These are phyloP conservation scores for Aphelenchoides fujianensis DNA, from an alignment of 1,140 invertebrate species.

Conservation along the genomic window DNA sequence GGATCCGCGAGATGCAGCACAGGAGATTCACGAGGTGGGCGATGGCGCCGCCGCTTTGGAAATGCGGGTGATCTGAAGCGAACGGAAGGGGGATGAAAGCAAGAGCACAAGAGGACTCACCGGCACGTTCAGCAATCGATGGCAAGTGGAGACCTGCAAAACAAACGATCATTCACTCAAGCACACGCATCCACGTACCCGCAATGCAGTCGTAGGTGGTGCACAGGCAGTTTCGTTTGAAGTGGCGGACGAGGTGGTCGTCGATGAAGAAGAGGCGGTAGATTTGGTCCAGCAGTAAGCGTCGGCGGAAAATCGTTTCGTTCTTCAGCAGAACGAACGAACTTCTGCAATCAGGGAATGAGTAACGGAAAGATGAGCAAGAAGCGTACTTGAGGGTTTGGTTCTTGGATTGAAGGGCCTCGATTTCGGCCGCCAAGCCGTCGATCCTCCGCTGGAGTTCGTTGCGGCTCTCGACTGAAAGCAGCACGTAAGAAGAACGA, in stretches of 20 bases:
- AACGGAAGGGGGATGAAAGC: slow-evolving; percentile 1
- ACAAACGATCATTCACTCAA: too few species aligned
- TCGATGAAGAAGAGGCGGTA: slow-evolving; percentile 30
- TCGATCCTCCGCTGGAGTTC: slow-evolving; percentile 21
- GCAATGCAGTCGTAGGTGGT: slow-evolving; percentile 28
- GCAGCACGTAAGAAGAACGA: too few species aligned
- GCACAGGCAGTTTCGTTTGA: slow-evolving; percentile 34
- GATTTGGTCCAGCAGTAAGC: slow-evolving; percentile 35
- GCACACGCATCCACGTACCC: neutral
- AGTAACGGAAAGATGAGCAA: too few species aligned
- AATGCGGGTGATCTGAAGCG: slow-evolving; percentile 43
- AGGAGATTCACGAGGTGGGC: slow-evolving; percentile 44
- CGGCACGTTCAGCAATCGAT: neutral
- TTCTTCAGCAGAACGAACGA: slow-evolving; percentile 23
- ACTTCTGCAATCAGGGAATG: slow-evolving; percentile 28
- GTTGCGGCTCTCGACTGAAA: slow-evolving; percentile 3
- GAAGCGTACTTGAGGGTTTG: neutral
- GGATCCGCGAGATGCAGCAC: slow-evolving; percentile 6
- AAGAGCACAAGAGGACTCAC: slow-evolving; percentile 9
- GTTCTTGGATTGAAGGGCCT: neutral
- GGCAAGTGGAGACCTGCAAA: slow-evolving; percentile 39
- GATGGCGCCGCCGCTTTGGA: slow-evolving; percentile 42
- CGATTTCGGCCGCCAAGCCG: neutral
- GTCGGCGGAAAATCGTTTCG: slow-evolving; percentile 43
- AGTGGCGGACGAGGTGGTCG: neutral